These are phyloP conservation scores for Lepidocolaptes lacrymiger DNA, from an alignment of 2,797 vertebrate species.

Conservation along the genomic window DNA sequence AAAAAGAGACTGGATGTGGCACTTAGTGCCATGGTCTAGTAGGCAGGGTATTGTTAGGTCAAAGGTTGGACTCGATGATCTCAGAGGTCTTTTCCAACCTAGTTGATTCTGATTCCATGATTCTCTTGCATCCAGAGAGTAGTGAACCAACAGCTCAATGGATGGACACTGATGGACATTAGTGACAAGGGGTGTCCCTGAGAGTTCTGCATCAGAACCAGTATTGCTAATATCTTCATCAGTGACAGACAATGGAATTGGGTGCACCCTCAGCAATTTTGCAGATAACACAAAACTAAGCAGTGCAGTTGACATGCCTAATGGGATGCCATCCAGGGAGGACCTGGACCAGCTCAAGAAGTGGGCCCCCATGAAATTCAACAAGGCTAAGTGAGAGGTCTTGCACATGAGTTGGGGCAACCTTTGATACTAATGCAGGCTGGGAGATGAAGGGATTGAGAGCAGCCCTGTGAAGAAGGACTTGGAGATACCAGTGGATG, in stretches of 20 bases:
- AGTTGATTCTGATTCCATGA: no score
- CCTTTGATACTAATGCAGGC: background rate
- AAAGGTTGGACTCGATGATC: no score
- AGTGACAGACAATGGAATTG: background rate
- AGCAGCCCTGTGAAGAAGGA: background rate
- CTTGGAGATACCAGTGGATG: background rate
- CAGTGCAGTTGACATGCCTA: background rate
- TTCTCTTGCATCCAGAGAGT: background rate
- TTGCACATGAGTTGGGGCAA: background rate
- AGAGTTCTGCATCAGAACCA: accelerated
- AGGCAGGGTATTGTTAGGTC: no score
- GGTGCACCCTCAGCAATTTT: background rate
- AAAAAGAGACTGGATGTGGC: background rate
- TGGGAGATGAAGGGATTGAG: background rate
- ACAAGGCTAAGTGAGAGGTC: background rate
- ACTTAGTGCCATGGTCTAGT: no score
- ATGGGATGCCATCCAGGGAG: background rate
- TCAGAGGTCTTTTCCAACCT: no score
- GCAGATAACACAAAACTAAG: background rate
- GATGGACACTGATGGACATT: background rate
- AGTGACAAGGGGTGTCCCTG: background rate
- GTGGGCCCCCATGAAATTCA: background rate
- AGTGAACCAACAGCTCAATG: background rate
- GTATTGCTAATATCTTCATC: background rate
- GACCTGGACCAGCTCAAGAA: background rate